phyloP scores from a whole-genome alignment of 2,797 vertebrate species.

The Psittacula echo region DNA sequence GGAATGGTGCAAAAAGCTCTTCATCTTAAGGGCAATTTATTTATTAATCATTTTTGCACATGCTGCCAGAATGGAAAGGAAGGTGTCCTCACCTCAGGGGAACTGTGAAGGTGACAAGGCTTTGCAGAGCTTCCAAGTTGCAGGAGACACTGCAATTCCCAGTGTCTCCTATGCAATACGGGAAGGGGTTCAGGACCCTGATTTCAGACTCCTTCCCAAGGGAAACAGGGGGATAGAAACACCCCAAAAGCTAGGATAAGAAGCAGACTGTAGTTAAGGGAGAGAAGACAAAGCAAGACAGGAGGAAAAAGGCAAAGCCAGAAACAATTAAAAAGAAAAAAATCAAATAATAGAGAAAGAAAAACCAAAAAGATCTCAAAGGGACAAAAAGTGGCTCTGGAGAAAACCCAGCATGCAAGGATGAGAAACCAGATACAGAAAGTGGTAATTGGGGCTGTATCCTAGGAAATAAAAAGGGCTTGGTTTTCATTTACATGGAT shows the following conservation, averaged over 20 bases:
- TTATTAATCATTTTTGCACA: slow-evolving; percentile 1
- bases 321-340: background rate
- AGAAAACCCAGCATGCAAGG: background rate
- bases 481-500: background rate
- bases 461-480: background rate
- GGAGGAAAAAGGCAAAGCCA: background rate
- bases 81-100: background rate
- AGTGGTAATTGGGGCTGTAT: background rate
- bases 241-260: background rate
- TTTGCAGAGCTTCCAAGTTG: slow-evolving; percentile 23
- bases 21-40: slow-evolving; percentile 7
- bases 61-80: background rate
- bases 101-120: background rate
- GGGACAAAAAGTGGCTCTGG: background rate
- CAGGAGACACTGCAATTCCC: background rate
- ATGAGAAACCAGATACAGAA: background rate
- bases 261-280: background rate
- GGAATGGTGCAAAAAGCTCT: background rate
- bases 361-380: background rate
- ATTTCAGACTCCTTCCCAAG: background rate
- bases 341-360: background rate
- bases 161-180: background rate
- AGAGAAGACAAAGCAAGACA: background rate
- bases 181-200: background rate
- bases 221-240: background rate